Evolutionary conservation across 1,140 invertebrate species (phyloP).

Genomic region (Nylanderia fulva): DNA sequence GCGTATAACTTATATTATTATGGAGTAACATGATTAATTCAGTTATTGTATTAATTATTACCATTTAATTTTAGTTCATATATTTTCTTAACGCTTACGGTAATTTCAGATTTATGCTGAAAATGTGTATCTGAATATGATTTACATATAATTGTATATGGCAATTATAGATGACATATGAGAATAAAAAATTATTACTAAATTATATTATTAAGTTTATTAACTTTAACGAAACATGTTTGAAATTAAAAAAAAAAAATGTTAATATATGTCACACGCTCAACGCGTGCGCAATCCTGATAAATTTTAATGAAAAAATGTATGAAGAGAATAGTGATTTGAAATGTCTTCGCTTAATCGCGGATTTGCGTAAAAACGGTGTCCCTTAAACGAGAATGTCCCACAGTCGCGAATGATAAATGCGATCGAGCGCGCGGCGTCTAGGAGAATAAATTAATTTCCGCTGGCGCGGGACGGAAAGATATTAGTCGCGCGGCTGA

Average conservation of each 20-base stretch:
- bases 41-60: slow-evolving; percentile 12
- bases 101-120: neutral
- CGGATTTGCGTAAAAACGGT: neutral
- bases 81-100: neutral
- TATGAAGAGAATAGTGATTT: neutral
- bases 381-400: neutral
- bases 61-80: neutral
- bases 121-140: neutral
- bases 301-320: slow-evolving; percentile 11
- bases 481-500: slow-evolving; percentile 40
- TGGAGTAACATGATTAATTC: slow-evolving; percentile 24
- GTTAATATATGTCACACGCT: neutral
- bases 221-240: no score
- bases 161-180: no score
- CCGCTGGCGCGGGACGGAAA: slow-evolving; percentile 23
- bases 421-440: slow-evolving; percentile 56
- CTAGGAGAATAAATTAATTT: slow-evolving; percentile 69
- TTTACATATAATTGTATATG: no score
- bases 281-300: neutral
- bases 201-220: no score
- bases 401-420: slow-evolving; percentile 54
- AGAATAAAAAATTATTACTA: no score
- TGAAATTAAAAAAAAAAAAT: slow-evolving; percentile 31
- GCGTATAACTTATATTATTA: neutral
- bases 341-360: neutral